phyloP scores from a whole-genome alignment of 2,888 invertebrate species.

The Epistrophe grossulariae region DNA sequence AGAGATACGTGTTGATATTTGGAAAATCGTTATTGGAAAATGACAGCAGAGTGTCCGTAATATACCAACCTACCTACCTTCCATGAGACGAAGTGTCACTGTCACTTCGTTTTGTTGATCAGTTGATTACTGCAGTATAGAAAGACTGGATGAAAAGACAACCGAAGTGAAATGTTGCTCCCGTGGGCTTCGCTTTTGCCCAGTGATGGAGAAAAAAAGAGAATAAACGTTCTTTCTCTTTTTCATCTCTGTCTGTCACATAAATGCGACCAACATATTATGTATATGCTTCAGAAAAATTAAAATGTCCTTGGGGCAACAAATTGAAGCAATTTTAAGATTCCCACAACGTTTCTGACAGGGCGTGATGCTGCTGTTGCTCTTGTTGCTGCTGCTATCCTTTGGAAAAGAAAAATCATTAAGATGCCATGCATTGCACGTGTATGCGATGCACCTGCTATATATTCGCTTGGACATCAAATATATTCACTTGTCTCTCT shows the following conservation, averaged over 20 bases:
- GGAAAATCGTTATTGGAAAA: conserved; percentile 28
- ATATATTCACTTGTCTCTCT: conserved; percentile 8
- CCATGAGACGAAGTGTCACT: conserved; percentile 51
- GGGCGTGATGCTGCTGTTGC: background rate
- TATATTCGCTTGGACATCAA: conserved; percentile 22
- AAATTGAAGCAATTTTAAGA: conserved; percentile 53
- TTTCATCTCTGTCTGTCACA: conserved; percentile 1
- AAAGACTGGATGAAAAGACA: conserved; percentile 6
- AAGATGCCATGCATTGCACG: conserved; percentile 60
- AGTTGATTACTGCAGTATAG: conserved; percentile 31
- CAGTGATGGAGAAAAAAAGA: background rate
- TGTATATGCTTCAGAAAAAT: conserved; percentile 32
- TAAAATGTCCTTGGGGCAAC: conserved; percentile 56
- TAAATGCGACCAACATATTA: conserved; percentile 25
- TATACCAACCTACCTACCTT: background rate
- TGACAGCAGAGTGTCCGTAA: conserved; percentile 13
- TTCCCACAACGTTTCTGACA: conserved; percentile 24
- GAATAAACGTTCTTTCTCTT: background rate
- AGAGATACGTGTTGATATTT: conserved; percentile 52
- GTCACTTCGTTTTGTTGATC: conserved; percentile 42
- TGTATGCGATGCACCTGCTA: conserved; percentile 49
- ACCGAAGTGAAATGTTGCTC: conserved; percentile 32
- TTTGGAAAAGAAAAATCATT: conserved; percentile 34
- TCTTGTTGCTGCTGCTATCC: background rate
- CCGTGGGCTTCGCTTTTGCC: conserved; percentile 24